Evolutionary conservation across 2,113 vertebrate genomes (phyloP).

Genomic region (Syngnathoides biaculeatus): DNA sequence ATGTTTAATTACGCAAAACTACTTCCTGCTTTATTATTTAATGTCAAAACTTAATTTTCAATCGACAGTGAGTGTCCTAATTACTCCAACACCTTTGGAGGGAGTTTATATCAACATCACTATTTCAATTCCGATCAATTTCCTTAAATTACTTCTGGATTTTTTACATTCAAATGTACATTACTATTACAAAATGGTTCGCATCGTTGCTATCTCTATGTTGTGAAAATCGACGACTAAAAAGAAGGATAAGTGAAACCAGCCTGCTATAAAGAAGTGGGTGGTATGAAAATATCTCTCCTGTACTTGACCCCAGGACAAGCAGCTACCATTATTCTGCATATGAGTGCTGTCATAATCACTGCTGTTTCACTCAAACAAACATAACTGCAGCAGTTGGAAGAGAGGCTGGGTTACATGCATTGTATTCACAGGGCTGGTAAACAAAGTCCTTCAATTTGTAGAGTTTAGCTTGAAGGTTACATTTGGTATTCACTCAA

Average conservation of each 20-base stretch:
- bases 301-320: constrained; percentile 10
- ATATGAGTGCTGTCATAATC: constrained; percentile 11
- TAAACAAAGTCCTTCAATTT: constrained; percentile 26
- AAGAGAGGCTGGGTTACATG: background rate
- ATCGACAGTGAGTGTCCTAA: too few relatives aligned
- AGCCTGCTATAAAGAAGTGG: constrained; percentile 1
- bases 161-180: too few relatives aligned
- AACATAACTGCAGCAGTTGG: constrained; percentile 11
- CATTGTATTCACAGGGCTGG: background rate
- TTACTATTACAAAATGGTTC: background rate
- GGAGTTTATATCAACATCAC: too few relatives aligned
- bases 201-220: too few relatives aligned
- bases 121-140: too few relatives aligned
- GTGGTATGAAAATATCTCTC: constrained; percentile 33
- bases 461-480: background rate
- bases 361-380: constrained; percentile 9
- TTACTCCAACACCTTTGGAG: too few relatives aligned
- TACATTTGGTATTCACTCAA: background rate
- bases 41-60: too few relatives aligned
- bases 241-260: background rate
- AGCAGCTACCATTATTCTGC: constrained; percentile 4
- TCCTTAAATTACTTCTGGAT: too few relatives aligned
- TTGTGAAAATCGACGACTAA: background rate
- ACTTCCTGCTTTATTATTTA: too few relatives aligned
- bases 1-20: too few relatives aligned